Percentiles rank a stretch among this genome's conserved stretches.
Evolutionary conservation across 1,140 invertebrate genomes (phyloP).

Genomic region (Ganaspis sp.): DNA sequence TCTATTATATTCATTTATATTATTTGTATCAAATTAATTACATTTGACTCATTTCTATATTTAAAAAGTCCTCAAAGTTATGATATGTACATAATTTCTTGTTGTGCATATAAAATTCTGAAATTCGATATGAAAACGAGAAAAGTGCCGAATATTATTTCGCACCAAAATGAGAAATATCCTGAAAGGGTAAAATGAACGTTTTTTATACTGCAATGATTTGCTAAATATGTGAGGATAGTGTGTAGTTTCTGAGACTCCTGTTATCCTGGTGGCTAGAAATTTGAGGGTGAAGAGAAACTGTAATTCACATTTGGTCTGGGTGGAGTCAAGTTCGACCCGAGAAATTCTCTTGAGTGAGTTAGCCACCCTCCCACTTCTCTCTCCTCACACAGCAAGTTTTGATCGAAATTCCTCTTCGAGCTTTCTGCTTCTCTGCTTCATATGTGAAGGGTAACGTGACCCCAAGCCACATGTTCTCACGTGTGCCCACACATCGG

Average conservation of each 20-base stretch:
- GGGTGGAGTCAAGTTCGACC: conserved; percentile 39
- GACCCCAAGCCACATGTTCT: conserved; percentile 64
- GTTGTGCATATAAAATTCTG: too few relatives aligned
- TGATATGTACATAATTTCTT: too few relatives aligned
- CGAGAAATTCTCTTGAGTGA: background rate
- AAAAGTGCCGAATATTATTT: too few relatives aligned
- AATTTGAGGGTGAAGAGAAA: conserved; percentile 52
- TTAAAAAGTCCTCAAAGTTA: too few relatives aligned
- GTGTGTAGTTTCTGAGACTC: background rate
- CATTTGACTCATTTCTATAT: too few relatives aligned
- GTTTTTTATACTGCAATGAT: background rate
- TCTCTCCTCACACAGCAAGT: conserved; percentile 10
- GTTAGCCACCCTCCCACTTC: conserved; percentile 34
- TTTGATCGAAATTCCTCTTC: conserved; percentile 56
- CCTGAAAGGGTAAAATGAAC: too few relatives aligned
- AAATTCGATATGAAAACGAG: too few relatives aligned
- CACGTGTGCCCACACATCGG: conserved; percentile 44
- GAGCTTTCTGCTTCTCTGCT: conserved; percentile 64
- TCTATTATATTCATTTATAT: too few relatives aligned
- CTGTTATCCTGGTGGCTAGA: conserved; percentile 42
- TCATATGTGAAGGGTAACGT: conserved; percentile 69
- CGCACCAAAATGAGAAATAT: too few relatives aligned
- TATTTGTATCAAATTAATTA: too few relatives aligned
- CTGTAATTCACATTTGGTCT: background rate
- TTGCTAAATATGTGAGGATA: background rate